These are phyloP conservation scores for Drosophila subobscura DNA, from an alignment of 1,140 invertebrate genomes.

Conservation along the genomic window DNA sequence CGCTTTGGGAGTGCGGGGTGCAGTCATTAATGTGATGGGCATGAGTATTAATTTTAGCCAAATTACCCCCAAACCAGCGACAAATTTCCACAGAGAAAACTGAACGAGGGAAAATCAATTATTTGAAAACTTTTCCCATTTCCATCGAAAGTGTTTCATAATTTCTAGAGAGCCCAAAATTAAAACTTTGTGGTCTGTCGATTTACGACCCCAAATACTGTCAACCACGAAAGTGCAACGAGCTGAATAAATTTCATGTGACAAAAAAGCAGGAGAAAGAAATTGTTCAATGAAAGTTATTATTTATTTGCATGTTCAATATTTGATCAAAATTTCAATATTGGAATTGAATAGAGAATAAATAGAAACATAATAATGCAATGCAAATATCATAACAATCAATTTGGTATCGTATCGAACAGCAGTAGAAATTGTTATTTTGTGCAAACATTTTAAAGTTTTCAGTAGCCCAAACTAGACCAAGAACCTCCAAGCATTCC, in stretches of 20 bases:
- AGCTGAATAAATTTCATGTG: constrained; percentile 36
- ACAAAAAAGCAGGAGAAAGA: neutral
- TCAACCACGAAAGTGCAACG: constrained; percentile 28
- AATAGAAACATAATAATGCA: no score
- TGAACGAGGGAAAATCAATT: constrained; percentile 35
- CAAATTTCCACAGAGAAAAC: neutral
- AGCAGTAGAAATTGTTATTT: no score
- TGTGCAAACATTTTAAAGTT: no score
- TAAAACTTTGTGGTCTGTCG: constrained; percentile 24
- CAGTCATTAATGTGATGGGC: constrained; percentile 53
- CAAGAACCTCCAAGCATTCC: no score
- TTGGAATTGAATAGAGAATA: no score
- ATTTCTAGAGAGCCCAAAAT: constrained; percentile 21
- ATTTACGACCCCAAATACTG: constrained; percentile 31
- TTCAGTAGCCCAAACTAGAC: no score
- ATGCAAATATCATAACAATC: no score
- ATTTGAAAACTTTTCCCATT: constrained; percentile 29
- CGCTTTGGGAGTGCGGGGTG: constrained; percentile 22
- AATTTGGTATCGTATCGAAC: no score
- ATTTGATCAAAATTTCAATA: no score
- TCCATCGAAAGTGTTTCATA: constrained; percentile 17
- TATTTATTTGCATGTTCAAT: constrained; percentile 11
- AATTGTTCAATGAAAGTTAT: constrained; percentile 6
- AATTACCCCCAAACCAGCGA: constrained; percentile 29
- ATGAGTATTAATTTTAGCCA: constrained; percentile 49